Percentiles rank a stretch among this genome's conserved stretches.
phyloP scores from a whole-genome alignment of 2,888 invertebrate species.

The Ichneumoninae sp. region DNA sequence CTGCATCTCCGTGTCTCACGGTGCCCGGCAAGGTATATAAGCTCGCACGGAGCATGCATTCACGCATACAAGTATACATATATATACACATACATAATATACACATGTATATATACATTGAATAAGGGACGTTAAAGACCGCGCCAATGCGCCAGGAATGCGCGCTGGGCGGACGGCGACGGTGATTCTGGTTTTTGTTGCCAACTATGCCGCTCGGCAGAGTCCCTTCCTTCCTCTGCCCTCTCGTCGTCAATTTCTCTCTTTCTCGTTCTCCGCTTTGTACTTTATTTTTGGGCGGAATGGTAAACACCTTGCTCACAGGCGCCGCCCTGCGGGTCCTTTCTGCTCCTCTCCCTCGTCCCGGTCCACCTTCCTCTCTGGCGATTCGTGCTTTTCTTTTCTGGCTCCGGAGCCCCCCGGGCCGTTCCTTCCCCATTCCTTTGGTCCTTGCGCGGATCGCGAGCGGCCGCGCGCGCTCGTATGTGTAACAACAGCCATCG shows the following conservation, averaged over 20 bases:
- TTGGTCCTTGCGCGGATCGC: conserved; percentile 5
- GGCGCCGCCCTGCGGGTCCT: conserved; percentile 78
- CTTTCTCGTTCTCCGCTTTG: conserved; percentile 70
- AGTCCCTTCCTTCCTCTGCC: conserved; percentile 19
- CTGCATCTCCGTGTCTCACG: conserved; percentile 38
- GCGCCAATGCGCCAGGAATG: conserved; percentile 77
- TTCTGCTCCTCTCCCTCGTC: conserved; percentile 49
- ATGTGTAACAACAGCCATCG: too few species aligned
- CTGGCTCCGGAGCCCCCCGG: not conserved
- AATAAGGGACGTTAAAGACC: conserved; percentile 53
- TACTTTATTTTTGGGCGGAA: conserved; percentile 82
- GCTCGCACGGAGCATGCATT: not conserved
- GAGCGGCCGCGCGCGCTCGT: not conserved
- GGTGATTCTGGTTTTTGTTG: conserved; percentile 79
- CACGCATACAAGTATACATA: not conserved
- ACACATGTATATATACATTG: not conserved
- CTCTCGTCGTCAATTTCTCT: conserved; percentile 42
- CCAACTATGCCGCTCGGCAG: conserved; percentile 75
- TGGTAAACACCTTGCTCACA: conserved; percentile 84
- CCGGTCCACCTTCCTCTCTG: conserved; percentile 37
- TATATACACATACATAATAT: not conserved
- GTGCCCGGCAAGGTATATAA: not conserved
- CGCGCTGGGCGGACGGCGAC: conserved; percentile 67
- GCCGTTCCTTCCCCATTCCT: conserved; percentile 38
- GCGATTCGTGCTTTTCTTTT: not conserved